Evolutionary conservation across 2,113 vertebrate genomes (phyloP).

Genomic region (Tetrax tetrax): DNA sequence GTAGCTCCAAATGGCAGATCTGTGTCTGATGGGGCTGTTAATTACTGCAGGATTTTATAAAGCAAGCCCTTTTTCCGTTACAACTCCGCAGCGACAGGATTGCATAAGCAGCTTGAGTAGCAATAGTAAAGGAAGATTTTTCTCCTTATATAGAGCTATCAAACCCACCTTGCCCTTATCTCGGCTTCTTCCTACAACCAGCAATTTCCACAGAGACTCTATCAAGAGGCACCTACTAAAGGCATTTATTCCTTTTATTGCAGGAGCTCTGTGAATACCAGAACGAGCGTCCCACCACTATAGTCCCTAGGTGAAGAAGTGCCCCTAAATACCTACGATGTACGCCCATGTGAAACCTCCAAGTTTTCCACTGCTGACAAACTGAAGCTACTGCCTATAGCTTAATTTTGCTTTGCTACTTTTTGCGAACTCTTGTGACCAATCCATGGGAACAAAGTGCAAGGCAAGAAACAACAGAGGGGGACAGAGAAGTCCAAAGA

Average conservation of each 20-base stretch:
- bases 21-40: slow-evolving; percentile 54
- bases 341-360: background rate
- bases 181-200: background rate
- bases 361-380: background rate
- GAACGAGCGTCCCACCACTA: background rate
- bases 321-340: background rate
- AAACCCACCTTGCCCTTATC: slow-evolving; percentile 34
- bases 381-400: background rate
- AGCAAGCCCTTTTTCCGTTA: slow-evolving; percentile 44
- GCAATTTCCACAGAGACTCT: background rate
- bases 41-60: slow-evolving; percentile 32
- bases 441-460: background rate
- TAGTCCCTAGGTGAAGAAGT: background rate
- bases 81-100: background rate
- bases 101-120: background rate
- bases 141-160: slow-evolving; percentile 40
- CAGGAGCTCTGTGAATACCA: background rate
- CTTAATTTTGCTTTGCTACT: background rate
- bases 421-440: background rate
- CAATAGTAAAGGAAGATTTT: background rate
- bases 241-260: background rate
- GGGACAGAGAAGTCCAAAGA: background rate
- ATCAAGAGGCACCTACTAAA: background rate
- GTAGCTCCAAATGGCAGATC: slow-evolving; percentile 53
- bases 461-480: background rate